Conservation (phyloP, 2,113 vertebrate species). For the Neolamprologus tretocephalus region DNA sequence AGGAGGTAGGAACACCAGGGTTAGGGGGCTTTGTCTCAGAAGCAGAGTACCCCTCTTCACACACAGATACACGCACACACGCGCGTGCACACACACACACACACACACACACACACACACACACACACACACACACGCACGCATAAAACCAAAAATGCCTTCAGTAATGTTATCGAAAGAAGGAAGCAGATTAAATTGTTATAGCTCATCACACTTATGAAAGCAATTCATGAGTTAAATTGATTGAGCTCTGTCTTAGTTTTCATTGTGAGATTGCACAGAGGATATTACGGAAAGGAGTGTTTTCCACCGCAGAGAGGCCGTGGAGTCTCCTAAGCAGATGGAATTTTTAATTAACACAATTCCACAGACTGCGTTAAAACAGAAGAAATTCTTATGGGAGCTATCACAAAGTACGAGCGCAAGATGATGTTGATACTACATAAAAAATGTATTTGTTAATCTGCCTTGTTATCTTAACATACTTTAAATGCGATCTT, state of each 20-base stretch:
- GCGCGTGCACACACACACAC: too few species aligned
- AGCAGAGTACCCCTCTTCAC: too few species aligned
- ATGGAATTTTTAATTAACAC: conserved; percentile 67
- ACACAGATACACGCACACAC: too few species aligned
- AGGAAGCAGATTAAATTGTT: conserved; percentile 23
- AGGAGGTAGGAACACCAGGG: too few species aligned
- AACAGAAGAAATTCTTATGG: conserved; percentile 18
- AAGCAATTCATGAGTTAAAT: conserved; percentile 45
- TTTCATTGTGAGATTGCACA: conserved; percentile 39
- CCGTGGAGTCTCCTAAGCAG: conserved; percentile 55
- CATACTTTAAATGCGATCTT: not conserved
- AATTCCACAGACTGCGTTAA: conserved; percentile 50
- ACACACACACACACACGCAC: not conserved
- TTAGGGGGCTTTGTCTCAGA: too few species aligned
- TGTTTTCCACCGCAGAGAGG: conserved; percentile 45
- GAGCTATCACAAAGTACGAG: conserved; percentile 12
- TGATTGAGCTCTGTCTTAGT: conserved; percentile 29
- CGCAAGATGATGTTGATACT: conserved; percentile 2
- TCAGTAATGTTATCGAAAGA: conserved; percentile 2
- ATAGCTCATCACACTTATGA: conserved; percentile 32
- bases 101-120: too few species aligned
- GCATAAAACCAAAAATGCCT: not conserved
- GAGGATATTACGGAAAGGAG: conserved; percentile 38
- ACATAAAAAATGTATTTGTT: not conserved
- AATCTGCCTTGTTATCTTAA: not conserved